Conservation (phyloP, 2,113 vertebrate genomes). For the Lepisosteus oculatus region DNA sequence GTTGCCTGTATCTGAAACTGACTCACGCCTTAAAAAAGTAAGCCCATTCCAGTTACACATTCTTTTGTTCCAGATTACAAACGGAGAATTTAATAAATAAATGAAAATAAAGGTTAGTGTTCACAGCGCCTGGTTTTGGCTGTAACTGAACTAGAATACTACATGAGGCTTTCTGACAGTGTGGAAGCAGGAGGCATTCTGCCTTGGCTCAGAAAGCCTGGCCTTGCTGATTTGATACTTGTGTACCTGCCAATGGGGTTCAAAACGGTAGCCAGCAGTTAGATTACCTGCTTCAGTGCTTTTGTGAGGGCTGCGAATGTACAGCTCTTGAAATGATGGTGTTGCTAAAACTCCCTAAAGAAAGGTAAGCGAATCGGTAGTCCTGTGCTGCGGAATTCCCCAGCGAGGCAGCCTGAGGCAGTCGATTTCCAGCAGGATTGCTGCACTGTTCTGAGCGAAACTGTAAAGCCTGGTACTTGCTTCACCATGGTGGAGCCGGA, state of each 20-base stretch:
- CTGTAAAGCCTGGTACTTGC: constrained; percentile 29
- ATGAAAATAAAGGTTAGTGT: no score
- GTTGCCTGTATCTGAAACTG: no score
- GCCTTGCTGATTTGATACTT: not conserved
- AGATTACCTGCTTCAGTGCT: constrained; percentile 1
- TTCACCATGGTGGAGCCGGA: constrained; percentile 22
- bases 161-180: no score
- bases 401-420: not conserved
- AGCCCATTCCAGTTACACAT: no score
- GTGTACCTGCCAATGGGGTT: not conserved
- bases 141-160: no score
- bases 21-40: no score
- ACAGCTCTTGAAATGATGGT: not conserved
- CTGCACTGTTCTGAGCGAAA: not conserved
- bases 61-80: no score
- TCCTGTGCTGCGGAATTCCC: constrained; percentile 6
- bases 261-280: not conserved
- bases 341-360: not conserved
- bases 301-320: not conserved
- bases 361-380: not conserved
- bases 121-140: no score
- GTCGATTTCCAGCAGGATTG: not conserved
- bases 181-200: no score
- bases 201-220: no score
- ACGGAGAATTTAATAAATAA: no score